Percentiles rank a stretch among this genome's conserved stretches.
phyloP scores from a whole-genome alignment of 2,113 vertebrate species.

The Laticauda laticaudata region DNA sequence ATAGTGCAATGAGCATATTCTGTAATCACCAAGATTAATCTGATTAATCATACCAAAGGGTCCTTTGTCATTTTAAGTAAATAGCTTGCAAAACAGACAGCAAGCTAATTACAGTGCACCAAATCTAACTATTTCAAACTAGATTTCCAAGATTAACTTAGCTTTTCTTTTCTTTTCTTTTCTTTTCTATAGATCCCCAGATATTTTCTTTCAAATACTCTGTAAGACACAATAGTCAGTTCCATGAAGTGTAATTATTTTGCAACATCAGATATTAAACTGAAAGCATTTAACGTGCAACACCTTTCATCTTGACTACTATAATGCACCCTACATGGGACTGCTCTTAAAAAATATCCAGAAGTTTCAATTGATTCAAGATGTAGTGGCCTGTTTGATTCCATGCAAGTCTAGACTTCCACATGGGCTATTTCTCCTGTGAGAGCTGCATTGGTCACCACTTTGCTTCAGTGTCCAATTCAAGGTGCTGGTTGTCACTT shows the following conservation, averaged over 20 bases:
- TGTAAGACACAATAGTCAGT: neutral
- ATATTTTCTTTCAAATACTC: neutral
- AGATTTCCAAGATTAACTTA: neutral
- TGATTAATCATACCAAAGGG: neutral
- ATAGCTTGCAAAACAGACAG: neutral
- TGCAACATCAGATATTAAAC: neutral
- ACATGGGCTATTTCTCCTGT: neutral
- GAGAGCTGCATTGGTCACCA: neutral
- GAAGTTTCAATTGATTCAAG: neutral
- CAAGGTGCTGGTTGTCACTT: neutral
- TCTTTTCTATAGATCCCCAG: neutral
- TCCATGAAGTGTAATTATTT: neutral
- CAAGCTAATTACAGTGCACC: neutral
- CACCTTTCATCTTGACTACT: neutral
- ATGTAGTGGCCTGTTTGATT: neutral
- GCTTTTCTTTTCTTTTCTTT: neutral
- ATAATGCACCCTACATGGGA: neutral
- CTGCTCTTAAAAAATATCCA: neutral
- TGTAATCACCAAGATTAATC: neutral
- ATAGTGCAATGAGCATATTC: neutral
- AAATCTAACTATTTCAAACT: neutral
- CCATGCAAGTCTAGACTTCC: neutral
- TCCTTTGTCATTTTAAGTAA: neutral
- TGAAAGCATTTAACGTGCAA: neutral
- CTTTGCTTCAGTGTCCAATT: neutral